Conservation (phyloP, 2,113 vertebrate species). For the Phylloscopus whistleri region DNA sequence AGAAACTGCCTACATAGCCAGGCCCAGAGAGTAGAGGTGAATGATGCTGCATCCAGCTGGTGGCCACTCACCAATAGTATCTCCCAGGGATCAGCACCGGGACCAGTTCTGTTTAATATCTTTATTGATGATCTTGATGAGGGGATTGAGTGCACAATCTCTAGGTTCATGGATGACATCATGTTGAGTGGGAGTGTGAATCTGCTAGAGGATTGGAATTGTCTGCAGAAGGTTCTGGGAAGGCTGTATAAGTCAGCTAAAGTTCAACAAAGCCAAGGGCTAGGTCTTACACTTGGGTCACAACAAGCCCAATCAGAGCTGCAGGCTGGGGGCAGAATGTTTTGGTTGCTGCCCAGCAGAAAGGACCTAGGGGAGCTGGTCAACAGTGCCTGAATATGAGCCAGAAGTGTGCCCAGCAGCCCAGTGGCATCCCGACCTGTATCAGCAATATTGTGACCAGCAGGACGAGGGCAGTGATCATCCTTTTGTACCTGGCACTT, state of each 20-base stretch:
- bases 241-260: background rate
- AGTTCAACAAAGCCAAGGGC: background rate
- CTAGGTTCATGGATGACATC: background rate
- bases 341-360: background rate
- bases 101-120: background rate
- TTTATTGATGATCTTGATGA: background rate
- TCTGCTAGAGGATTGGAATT: background rate
- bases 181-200: background rate
- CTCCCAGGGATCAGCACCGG: background rate
- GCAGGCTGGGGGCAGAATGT: background rate
- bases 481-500: no score
- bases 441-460: background rate
- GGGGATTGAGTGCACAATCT: no score
- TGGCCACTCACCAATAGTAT: fast-evolving
- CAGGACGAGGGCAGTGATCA: background rate
- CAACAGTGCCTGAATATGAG: background rate
- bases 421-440: background rate
- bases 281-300: background rate
- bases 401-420: background rate
- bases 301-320: background rate
- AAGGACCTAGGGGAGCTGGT: background rate
- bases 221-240: background rate
- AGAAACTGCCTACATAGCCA: fast-evolving
- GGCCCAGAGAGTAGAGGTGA: background rate
- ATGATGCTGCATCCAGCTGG: background rate